Base-by-base conservation (phyloP, 2,888 invertebrate species). In the Mesoligia furuncula region DNA sequence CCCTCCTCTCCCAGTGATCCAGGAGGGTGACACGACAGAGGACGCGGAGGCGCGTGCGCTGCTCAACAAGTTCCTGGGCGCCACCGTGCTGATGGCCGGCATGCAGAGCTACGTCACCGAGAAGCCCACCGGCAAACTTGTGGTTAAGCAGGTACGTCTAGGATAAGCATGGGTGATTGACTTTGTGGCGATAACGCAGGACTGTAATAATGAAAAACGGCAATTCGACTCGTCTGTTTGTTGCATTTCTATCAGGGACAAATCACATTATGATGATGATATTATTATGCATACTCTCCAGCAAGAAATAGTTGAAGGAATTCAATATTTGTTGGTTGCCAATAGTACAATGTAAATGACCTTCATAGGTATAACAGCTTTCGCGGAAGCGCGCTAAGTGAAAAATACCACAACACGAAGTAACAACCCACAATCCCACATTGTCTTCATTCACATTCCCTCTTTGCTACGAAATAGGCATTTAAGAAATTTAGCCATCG, bases 61-160 rank as follows among this genome's bases (percentile, higher is more conserved):
- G 88, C 97, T 98, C 73, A 98, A 98, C 96, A 98, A 98, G 96
- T 98, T 98, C 96, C 97, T 98, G 73, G 98, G 98, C 77, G 98
- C 98, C 84, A 98, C 98, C 89, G 98, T 98, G 89, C 97, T 98
- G 80, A 97, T 98, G 97, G 97, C 98, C 74, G 98, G 98, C 88
- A 98, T 98, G 97, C 98, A 98, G 95, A 91, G 91, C 89, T 96
- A 96, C 93, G 95, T 97, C 87, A 87, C 91, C 17, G 96, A 96
- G 78, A 91, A 91, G 79, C 92, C 94, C 13, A 71, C 87, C 3
- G 94, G 92, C 51, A 92, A 92, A 81, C 71, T 93, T 71, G 64
- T 87, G 81, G 75, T 92, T 73, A 90, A 90, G 57, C 94, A 95
- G 93, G 95, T 96, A 75, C 84, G 94, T 90, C 45, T 0, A 45